Conservation (phyloP, 2,113 vertebrate species). For the Pluvialis apricaria region DNA sequence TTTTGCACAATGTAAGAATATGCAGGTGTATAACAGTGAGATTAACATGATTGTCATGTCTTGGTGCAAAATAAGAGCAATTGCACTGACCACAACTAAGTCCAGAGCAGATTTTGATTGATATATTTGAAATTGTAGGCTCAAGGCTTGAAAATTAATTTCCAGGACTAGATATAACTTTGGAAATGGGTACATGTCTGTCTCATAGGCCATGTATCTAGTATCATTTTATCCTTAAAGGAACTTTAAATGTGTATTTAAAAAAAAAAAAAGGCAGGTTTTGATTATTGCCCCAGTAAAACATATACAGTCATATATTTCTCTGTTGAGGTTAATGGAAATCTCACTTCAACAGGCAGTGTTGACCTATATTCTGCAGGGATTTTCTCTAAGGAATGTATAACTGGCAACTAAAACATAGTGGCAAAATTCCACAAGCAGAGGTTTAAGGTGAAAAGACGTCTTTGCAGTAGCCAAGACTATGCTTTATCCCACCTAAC, state of each 20-base stretch:
- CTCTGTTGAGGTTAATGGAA: neutral
- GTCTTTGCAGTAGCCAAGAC: neutral
- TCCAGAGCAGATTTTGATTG: neutral
- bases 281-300: neutral
- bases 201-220: neutral
- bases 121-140: neutral
- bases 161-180: neutral
- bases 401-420: neutral
- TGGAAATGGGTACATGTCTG: neutral
- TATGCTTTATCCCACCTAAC: neutral
- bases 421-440: neutral
- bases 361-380: neutral
- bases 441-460: neutral
- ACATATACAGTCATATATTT: neutral
- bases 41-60: neutral
- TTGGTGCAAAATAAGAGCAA: neutral
- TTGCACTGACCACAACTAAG: neutral
- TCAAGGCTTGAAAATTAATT: neutral
- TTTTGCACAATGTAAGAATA: neutral
- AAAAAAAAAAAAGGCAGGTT: neutral
- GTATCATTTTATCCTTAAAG: neutral
- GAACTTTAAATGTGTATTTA: neutral
- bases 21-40: fast-evolving
- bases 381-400: neutral
- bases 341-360: neutral